phyloP scores from a whole-genome alignment of 2,113 vertebrate genomes.

The Tachuris rubrigastra region DNA sequence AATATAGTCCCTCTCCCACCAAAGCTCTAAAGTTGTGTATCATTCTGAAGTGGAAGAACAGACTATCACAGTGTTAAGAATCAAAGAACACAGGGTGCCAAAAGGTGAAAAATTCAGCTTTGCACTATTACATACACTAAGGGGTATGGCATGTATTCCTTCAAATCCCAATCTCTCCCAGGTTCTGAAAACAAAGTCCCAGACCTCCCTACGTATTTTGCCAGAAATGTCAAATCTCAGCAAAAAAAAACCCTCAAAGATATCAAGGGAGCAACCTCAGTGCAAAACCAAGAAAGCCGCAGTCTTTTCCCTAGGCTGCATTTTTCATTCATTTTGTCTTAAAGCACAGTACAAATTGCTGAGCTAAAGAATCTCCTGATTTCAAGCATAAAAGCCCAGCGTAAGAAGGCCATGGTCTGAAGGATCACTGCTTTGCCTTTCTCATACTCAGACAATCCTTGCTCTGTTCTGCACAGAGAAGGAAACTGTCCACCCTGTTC shows the following conservation, averaged over 20 bases:
- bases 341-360: not conserved
- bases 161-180: not conserved
- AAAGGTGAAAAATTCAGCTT: not conserved
- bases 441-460: slow-evolving; percentile 9
- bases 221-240: not conserved
- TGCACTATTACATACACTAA: not conserved
- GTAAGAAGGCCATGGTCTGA: not conserved
- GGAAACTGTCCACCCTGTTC: slow-evolving; percentile 31
- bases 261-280: not conserved
- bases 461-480: slow-evolving; percentile 41
- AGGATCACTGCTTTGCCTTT: slow-evolving; percentile 32
- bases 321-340: slow-evolving; percentile 31
- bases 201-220: not conserved
- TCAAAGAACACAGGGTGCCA: not conserved
- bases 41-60: not conserved
- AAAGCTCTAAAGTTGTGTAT: not conserved
- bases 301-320: not conserved
- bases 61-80: not conserved
- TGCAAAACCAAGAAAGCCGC: not conserved
- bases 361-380: slow-evolving; percentile 11
- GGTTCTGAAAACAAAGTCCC: not conserved
- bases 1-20: not conserved
- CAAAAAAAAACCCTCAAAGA: rapidly evolving
- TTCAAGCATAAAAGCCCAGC: not conserved
- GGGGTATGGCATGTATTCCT: not conserved